Evolutionary conservation across 2,888 invertebrate genomes (phyloP).

Genomic region (Pimpla rufipes): DNA sequence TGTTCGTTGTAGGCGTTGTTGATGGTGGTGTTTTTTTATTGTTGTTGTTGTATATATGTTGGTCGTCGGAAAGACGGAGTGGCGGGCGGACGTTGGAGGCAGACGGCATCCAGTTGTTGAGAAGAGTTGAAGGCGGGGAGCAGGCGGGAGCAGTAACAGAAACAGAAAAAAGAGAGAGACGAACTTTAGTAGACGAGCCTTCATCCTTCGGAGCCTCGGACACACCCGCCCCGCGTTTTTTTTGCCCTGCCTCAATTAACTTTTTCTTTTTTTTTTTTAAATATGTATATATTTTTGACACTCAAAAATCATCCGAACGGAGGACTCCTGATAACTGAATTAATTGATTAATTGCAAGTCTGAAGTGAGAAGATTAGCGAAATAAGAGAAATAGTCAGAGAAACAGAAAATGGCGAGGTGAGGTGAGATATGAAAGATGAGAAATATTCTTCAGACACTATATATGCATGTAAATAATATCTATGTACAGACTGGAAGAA

Average conservation of each 20-base stretch:
- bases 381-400: slow-evolving; percentile 51
- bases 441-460: slow-evolving; percentile 10
- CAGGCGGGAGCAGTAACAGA: slow-evolving; percentile 85
- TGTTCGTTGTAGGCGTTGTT: slow-evolving; percentile 40
- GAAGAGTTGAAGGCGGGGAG: slow-evolving; percentile 85
- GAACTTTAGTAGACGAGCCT: slow-evolving; percentile 83
- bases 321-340: slow-evolving; percentile 36
- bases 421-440: slow-evolving; percentile 22
- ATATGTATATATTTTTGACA: slow-evolving; percentile 46
- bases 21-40: slow-evolving; percentile 61
- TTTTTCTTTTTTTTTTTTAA: slow-evolving; percentile 12
- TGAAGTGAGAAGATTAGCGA: too few species aligned
- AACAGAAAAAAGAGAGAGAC: slow-evolving; percentile 85
- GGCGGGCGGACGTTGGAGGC: slow-evolving; percentile 85
- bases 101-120: slow-evolving; percentile 85
- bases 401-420: slow-evolving; percentile 44
- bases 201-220: slow-evolving; percentile 73
- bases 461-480: slow-evolving; percentile 24
- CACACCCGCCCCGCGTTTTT: slow-evolving; percentile 67
- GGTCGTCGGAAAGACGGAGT: slow-evolving; percentile 84
- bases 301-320: slow-evolving; percentile 35
- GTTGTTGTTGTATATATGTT: slow-evolving; percentile 72
- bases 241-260: slow-evolving; percentile 25
- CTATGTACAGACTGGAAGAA: slow-evolving; percentile 72
- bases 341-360: slow-evolving; percentile 30